These are phyloP conservation scores for Anguilla megastoma DNA, from an alignment of 2,797 vertebrate genomes.

Conservation along the genomic window DNA sequence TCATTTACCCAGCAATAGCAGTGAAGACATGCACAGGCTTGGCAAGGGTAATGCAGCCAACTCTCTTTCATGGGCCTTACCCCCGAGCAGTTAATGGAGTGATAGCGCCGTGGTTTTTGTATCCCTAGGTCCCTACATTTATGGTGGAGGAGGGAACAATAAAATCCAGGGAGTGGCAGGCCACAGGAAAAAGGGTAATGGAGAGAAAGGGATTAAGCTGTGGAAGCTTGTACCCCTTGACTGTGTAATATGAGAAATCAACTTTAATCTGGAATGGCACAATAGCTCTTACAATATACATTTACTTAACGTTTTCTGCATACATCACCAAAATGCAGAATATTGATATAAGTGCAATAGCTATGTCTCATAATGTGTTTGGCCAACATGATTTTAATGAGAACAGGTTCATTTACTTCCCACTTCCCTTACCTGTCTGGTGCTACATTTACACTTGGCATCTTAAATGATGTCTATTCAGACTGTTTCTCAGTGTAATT, in stretches of 20 bases:
- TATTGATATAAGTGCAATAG: neutral
- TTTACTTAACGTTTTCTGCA: neutral
- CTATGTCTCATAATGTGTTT: neutral
- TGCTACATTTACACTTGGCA: neutral
- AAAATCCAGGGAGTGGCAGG: neutral
- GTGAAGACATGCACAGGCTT: neutral
- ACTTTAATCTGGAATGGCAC: neutral
- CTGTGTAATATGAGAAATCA: neutral
- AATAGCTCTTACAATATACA: neutral
- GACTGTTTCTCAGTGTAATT: neutral
- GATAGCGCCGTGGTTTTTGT: neutral
- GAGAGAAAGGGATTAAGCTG: neutral
- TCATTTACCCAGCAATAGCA: neutral
- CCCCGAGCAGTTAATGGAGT: neutral
- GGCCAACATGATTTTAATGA: neutral
- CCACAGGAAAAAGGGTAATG: neutral
- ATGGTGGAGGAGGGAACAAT: neutral
- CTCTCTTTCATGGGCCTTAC: neutral
- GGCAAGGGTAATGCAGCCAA: neutral
- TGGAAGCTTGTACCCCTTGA: neutral
- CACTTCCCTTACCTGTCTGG: neutral
- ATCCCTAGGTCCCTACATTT: neutral
- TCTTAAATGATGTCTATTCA: neutral
- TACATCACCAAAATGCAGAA: neutral
- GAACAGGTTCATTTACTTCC: neutral